phyloP scores from a whole-genome alignment of 2,113 vertebrate genomes.

The Hylia prasina region DNA sequence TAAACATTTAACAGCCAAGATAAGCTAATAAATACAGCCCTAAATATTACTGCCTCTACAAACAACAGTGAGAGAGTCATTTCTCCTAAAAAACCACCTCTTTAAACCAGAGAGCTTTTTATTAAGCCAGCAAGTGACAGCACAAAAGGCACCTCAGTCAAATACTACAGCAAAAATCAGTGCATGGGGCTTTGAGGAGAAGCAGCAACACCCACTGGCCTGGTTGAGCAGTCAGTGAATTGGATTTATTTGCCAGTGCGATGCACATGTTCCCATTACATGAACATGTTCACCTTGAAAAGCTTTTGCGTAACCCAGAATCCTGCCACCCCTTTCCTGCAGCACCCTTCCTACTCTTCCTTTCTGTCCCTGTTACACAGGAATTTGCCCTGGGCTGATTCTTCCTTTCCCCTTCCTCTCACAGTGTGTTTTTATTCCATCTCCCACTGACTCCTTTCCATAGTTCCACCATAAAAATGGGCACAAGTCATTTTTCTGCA shows the following conservation, averaged over 20 bases:
- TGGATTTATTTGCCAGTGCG: background rate
- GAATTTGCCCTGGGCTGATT: background rate
- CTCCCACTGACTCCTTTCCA: background rate
- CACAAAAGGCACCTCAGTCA: background rate
- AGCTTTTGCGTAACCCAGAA: background rate
- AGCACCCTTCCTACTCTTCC: background rate
- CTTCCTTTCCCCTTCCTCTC: background rate
- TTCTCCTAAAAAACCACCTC: background rate
- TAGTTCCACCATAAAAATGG: background rate
- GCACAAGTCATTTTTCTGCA: background rate
- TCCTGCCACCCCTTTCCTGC: background rate
- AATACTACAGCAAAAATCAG: background rate
- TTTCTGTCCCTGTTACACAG: background rate
- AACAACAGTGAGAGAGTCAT: conserved; percentile 16
- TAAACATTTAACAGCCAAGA: conserved; percentile 67
- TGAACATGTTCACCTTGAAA: background rate
- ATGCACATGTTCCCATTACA: background rate
- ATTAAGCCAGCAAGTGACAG: conserved; percentile 18
- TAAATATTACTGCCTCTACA: conserved; percentile 55
- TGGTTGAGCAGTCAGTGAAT: background rate
- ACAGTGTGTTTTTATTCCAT: rapidly evolving
- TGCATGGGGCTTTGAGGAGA: background rate
- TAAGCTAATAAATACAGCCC: conserved; percentile 69
- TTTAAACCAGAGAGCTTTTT: conserved; percentile 35
- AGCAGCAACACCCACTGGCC: background rate